Conservation (phyloP, 2,113 vertebrate species). For the Redunca redunca region DNA sequence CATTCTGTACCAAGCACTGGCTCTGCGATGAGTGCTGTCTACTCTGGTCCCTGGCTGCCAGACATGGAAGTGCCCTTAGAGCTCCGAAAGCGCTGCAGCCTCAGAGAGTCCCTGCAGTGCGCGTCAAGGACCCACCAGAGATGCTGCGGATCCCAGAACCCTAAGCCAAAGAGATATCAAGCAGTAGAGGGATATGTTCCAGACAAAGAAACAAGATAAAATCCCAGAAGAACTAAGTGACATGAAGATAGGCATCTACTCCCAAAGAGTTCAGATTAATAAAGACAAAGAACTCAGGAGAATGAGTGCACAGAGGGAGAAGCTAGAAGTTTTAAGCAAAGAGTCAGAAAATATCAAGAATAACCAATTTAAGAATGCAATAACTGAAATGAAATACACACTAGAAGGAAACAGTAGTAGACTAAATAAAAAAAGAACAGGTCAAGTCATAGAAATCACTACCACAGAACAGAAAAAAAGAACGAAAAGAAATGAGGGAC, state of each 20-base stretch:
- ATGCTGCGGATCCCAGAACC: neutral
- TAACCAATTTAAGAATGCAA: neutral
- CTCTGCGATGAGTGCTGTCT: neutral
- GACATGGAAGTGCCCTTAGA: neutral
- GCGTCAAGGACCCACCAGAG: neutral
- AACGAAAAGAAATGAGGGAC: neutral
- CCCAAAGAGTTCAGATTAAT: neutral
- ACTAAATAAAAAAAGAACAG: too few species aligned
- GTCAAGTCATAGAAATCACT: neutral
- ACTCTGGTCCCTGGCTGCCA: neutral
- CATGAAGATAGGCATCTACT: too few species aligned
- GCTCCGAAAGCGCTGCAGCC: neutral
- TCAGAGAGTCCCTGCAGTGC: too few species aligned
- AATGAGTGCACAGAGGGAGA: neutral
- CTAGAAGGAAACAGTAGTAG: neutral
- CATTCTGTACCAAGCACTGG: neutral
- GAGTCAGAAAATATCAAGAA: neutral
- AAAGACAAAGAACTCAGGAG: neutral
- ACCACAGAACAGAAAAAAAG: neutral
- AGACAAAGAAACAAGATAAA: neutral
- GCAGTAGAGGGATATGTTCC: neutral
- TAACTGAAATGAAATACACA: neutral
- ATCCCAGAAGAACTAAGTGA: too few species aligned
- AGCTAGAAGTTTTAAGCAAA: neutral
- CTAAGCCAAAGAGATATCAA: neutral